phyloP scores from a whole-genome alignment of 2,113 vertebrate genomes.

The Oncorhynchus mykiss region DNA sequence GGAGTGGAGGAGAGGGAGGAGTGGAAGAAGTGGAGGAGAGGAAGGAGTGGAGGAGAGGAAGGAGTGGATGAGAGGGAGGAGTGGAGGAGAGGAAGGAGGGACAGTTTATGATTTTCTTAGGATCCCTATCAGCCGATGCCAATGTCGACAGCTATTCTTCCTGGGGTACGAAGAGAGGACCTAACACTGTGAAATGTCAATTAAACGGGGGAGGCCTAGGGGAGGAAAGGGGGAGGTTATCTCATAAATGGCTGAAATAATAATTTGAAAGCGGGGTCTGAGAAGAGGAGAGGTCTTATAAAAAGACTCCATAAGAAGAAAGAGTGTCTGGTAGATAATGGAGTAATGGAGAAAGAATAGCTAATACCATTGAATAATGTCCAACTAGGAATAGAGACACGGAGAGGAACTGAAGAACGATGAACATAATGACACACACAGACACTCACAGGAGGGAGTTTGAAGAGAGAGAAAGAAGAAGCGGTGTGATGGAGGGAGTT shows the following conservation, averaged over 20 bases:
- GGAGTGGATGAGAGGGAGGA: constrained; percentile 12
- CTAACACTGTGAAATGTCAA: not conserved
- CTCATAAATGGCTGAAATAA: constrained; percentile 72
- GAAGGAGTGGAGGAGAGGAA: constrained; percentile 21
- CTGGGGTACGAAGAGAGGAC: constrained; percentile 20
- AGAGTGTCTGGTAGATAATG: not conserved
- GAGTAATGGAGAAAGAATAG: constrained; percentile 25
- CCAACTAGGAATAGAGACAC: not conserved
- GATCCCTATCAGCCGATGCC: no score
- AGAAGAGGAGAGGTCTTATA: constrained; percentile 3
- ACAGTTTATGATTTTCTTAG: no score
- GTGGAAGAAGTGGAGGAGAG: constrained; percentile 11
- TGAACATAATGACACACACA: no score
- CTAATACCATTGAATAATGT: constrained; percentile 46
- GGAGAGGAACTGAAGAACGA: no score
- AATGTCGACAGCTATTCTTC: no score
- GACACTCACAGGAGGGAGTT: no score
- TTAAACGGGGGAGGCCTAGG: not conserved
- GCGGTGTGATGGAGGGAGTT: constrained; percentile 22
- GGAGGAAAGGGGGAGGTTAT: constrained; percentile 44
- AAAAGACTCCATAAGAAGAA: not conserved
- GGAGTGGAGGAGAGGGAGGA: constrained; percentile 33
- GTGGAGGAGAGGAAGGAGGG: constrained; percentile 13
- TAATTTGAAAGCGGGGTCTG: constrained; percentile 56
- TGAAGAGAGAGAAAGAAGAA: constrained; percentile 4